A percentile compares a stretch with the other conserved stretches of the same genome.
These are phyloP conservation scores for Rhynchotus rufescens DNA, from an alignment of 2,797 vertebrate genomes.

Conservation along the genomic window DNA sequence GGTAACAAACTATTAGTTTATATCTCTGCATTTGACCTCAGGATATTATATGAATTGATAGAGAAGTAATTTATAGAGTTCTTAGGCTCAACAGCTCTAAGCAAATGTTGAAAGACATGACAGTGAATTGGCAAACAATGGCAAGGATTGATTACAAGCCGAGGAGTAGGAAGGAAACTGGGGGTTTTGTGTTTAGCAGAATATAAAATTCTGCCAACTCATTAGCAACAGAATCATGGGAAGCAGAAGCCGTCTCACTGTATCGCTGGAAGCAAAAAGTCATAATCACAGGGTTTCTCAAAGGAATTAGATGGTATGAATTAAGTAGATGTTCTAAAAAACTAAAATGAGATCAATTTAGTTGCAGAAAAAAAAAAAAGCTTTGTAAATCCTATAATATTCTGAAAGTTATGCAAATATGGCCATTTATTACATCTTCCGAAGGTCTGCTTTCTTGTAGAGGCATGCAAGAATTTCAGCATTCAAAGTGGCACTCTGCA, in stretches of 20 bases:
- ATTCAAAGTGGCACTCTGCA: background rate
- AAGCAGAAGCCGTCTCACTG: background rate
- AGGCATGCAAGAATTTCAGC: background rate
- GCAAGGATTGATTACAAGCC: background rate
- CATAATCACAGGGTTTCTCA: background rate
- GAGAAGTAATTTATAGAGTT: background rate
- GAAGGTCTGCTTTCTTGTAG: background rate
- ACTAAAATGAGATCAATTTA: background rate
- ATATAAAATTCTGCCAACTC: background rate
- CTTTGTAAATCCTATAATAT: background rate
- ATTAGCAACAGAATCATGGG: background rate
- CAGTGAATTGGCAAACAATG: background rate
- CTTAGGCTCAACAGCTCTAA: background rate
- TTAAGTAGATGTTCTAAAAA: background rate
- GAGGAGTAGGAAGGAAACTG: background rate
- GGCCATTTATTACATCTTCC: background rate
- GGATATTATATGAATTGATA: background rate
- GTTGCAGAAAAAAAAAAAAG: background rate
- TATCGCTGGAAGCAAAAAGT: background rate
- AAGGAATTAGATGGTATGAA: background rate
- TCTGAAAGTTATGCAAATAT: background rate
- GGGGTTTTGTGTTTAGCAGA: background rate
- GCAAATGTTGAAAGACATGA: background rate
- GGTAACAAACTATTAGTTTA: conserved; percentile 21
- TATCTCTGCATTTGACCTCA: background rate